phyloP scores from a whole-genome alignment of 1,140 invertebrate species.

The Drosophila insularis region DNA sequence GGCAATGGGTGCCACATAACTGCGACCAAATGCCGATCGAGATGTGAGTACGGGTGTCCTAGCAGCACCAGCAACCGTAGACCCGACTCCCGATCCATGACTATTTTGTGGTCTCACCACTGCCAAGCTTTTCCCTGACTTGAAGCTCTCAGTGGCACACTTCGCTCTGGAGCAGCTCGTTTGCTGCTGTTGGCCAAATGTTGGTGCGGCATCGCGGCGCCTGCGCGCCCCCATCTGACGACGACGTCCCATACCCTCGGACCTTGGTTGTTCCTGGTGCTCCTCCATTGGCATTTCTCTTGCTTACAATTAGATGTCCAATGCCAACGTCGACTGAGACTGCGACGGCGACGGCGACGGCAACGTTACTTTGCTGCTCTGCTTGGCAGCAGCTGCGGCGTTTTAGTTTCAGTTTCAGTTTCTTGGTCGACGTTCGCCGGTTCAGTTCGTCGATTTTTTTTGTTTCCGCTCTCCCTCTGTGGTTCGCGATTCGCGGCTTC shows the following conservation, averaged over 20 bases:
- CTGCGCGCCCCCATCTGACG: conserved; percentile 52
- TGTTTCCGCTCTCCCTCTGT: background rate
- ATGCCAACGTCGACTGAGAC: background rate
- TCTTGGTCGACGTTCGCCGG: conserved; percentile 72
- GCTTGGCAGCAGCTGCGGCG: conserved; percentile 15
- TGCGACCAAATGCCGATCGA: background rate
- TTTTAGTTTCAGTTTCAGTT: conserved; percentile 66
- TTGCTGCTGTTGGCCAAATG: background rate
- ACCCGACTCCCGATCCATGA: background rate
- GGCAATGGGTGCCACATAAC: background rate
- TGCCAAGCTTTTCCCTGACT: background rate
- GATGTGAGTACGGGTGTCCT: background rate
- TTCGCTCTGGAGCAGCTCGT: background rate
- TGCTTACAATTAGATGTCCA: background rate
- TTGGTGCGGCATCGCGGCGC: conserved; percentile 41
- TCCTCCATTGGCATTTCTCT: conserved; percentile 12
- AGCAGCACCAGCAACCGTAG: background rate
- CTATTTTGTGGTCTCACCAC: background rate
- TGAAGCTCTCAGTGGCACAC: background rate
- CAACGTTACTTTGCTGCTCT: background rate
- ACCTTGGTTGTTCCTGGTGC: conserved; percentile 17
- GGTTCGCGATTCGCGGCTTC: conserved; percentile 26
- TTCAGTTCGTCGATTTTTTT: conserved; percentile 48
- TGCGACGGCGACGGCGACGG: background rate
- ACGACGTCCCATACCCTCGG: background rate